These are phyloP conservation scores for Rhinogobius similis DNA, from an alignment of 2,113 vertebrate species.

Conservation along the genomic window DNA sequence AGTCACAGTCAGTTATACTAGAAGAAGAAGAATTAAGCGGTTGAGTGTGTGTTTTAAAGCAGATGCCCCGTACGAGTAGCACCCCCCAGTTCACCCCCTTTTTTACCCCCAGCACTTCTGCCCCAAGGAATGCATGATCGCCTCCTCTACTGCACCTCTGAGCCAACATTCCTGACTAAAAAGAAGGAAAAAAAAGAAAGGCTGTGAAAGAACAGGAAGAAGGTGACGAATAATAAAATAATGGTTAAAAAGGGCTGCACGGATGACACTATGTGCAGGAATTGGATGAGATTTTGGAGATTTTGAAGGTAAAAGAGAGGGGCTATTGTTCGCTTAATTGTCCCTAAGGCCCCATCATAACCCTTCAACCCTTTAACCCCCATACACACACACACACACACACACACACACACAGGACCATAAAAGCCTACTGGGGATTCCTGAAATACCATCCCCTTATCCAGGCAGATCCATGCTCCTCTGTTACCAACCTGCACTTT, in stretches of 20 bases:
- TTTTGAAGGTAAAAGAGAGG: constrained; percentile 45
- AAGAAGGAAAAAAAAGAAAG: constrained; percentile 41
- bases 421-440: constrained; percentile 60
- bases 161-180: constrained; percentile 74
- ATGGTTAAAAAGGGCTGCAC: constrained; percentile 23
- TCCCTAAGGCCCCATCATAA: constrained; percentile 66
- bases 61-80: background rate
- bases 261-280: constrained; percentile 45
- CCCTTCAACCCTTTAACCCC: constrained; percentile 57
- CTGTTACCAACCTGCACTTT: constrained; percentile 36
- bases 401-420: constrained; percentile 39
- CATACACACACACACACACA: constrained; percentile 35
- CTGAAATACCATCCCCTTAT: constrained; percentile 58
- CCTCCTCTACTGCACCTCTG: constrained; percentile 72
- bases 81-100: constrained; percentile 24
- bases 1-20: too few species aligned
- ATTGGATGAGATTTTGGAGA: constrained; percentile 27
- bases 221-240: constrained; percentile 24
- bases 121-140: constrained; percentile 80
- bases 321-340: constrained; percentile 60
- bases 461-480: constrained; percentile 43
- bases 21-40: too few species aligned
- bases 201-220: constrained; percentile 25
- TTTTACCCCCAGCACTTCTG: constrained; percentile 79
- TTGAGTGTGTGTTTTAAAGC: background rate